Base-by-base conservation (phyloP, 2,888 invertebrate genomes). In the Bombylius discolor region DNA sequence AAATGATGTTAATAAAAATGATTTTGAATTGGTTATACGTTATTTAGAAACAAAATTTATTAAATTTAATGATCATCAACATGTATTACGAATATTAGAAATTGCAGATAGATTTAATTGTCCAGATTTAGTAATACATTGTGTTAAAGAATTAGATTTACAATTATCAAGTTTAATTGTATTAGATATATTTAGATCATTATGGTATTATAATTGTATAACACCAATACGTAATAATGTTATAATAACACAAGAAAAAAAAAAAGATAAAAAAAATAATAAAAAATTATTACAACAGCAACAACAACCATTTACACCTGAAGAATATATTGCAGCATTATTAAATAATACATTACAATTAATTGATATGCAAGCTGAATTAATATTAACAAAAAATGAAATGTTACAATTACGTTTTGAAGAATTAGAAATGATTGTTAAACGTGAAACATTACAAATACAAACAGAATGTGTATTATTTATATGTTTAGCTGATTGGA, bases 361-460 rank as follows among this genome's bases (percentile, higher is more conserved):
- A 51, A 73, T 74, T 56, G 74, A 74, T 42, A 74, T 74, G 73
- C 70, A 72, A 36, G 72, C 74, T n/a, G 70, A 70, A 59, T 63
- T 70, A 51, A 61, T 73, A 53, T 62, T 74, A 32, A 65, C 67
- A 48, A 68, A 68, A 62, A 62, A 64, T 4, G 69, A 68, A 62
- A 70, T 74, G 57, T 62, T 62, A 32, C 67, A 70, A 46, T 61
- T 74, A 31, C 65, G 73, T 23, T 74, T 73, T 58, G 74, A 73
- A 61, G 72, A 74, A 62, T 62, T 74, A 56, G 74, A 74, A 63
- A 73, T 72, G 61, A 65, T 74, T 57, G 72, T 64, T 39, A 73
- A 71, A 56, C 68, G 74, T 31, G 67, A 72, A 51, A 69, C 72
- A 2, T 64, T 74, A 49, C 72, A 74, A 59, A 64, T 74, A 49